A percentile compares a stretch with the other conserved stretches of the same genome.
Evolutionary conservation across 2,113 vertebrate species (phyloP).

Genomic region (Hirundichthys speculiger): DNA sequence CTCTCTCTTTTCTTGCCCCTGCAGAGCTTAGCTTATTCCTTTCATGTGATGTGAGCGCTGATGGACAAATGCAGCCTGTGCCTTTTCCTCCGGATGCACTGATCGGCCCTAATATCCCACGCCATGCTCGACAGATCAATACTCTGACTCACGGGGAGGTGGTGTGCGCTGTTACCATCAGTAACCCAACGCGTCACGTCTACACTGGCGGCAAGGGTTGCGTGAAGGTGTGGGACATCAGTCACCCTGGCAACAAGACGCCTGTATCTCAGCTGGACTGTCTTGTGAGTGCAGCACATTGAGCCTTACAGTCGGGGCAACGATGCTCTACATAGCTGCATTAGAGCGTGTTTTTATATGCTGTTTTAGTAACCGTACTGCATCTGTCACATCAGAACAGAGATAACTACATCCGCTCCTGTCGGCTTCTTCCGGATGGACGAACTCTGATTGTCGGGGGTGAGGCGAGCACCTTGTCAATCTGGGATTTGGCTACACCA

Average conservation of each 20-base stretch:
- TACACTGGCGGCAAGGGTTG: slow-evolving; percentile 97
- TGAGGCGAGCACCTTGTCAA: slow-evolving; percentile 93
- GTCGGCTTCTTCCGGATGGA: slow-evolving; percentile 93
- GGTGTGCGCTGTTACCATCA: slow-evolving; percentile 96
- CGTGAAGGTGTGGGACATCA: slow-evolving; percentile 98
- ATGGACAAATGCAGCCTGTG: slow-evolving; percentile 97
- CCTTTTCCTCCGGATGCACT: slow-evolving; percentile 95
- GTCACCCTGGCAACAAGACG: slow-evolving; percentile 96
- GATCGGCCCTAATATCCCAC: slow-evolving; percentile 91
- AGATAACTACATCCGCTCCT: slow-evolving; percentile 99
- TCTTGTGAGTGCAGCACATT: slow-evolving; percentile 82
- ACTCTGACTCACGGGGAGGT: slow-evolving; percentile 94
- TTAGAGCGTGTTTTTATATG: no score
- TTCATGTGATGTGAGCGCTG: slow-evolving; percentile 94
- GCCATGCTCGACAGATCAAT: slow-evolving; percentile 96
- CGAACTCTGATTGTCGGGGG: slow-evolving; percentile 95
- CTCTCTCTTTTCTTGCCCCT: background rate
- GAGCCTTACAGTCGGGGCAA: no score
- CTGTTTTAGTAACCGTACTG: no score
- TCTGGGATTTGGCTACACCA: slow-evolving; percentile 96
- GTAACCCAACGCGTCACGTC: slow-evolving; percentile 94
- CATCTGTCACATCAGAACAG: slow-evolving; percentile 84
- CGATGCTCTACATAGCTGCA: no score
- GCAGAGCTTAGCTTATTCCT: slow-evolving; percentile 93
- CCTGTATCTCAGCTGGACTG: slow-evolving; percentile 97